phyloP scores from a whole-genome alignment of 2,888 invertebrate species.

The Diloba caeruleocephala region DNA sequence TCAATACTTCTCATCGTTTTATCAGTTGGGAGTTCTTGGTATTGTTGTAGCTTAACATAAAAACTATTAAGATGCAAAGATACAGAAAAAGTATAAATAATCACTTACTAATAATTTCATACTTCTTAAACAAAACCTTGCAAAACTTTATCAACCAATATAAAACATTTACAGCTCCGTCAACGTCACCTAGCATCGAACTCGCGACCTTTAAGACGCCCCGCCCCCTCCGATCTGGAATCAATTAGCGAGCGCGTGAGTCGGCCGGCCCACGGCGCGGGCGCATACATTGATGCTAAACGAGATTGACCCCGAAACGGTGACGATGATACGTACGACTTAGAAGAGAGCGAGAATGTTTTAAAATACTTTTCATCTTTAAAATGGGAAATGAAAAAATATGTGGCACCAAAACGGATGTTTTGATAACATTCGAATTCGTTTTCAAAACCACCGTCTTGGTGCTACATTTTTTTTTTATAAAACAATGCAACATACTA shows the following conservation, averaged over 20 bases:
- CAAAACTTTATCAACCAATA: constrained; percentile 5
- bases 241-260: constrained; percentile 76
- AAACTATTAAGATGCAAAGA: too few species aligned
- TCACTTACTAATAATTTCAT: not conserved
- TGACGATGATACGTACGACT: constrained; percentile 29
- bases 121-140: not conserved
- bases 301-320: constrained; percentile 53
- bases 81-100: too few species aligned
- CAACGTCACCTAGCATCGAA: constrained; percentile 60
- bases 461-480: too few species aligned
- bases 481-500: too few species aligned
- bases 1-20: too few species aligned
- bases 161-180: constrained; percentile 52
- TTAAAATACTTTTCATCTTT: not conserved
- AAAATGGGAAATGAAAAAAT: not conserved
- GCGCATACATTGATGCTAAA: constrained; percentile 60
- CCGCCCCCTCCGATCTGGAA: constrained; percentile 69
- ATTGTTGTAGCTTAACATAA: too few species aligned
- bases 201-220: constrained; percentile 72
- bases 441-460: too few species aligned
- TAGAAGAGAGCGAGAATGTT: constrained; percentile 2
- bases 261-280: constrained; percentile 51
- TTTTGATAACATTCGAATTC: too few species aligned
- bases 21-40: too few species aligned
- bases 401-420: too few species aligned